A percentile compares a stretch with the other conserved stretches of the same genome.
phyloP scores from a whole-genome alignment of 2,888 invertebrate genomes.

The Acanthopleura granulata region DNA sequence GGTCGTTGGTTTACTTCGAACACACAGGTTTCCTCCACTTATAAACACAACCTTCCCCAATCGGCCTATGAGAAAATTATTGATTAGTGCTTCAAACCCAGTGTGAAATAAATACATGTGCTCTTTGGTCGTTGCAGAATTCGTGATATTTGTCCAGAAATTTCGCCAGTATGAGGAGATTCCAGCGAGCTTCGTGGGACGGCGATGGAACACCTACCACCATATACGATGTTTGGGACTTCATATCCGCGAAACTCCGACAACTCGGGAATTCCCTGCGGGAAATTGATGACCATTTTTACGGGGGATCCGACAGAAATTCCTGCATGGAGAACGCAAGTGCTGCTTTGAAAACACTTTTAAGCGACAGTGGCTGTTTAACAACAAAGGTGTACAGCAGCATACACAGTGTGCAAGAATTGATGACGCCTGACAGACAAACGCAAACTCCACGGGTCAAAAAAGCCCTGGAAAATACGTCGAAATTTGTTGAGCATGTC shows the following conservation, averaged over 20 bases:
- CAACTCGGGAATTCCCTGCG: neutral
- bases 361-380: neutral
- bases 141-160: neutral
- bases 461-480: neutral
- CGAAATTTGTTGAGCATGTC: neutral
- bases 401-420: neutral
- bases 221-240: conserved; percentile 1
- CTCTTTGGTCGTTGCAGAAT: no score
- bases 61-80: no score
- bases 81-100: no score
- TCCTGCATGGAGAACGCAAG: neutral
- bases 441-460: neutral
- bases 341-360: neutral
- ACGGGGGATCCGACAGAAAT: neutral
- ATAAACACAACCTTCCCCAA: no score
- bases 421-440: neutral
- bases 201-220: neutral
- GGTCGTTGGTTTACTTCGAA: no score
- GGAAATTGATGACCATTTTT: neutral
- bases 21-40: no score
- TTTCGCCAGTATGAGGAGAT: neutral
- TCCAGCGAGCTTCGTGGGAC: neutral
- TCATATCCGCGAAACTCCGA: neutral
- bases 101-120: no score
- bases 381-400: neutral